phyloP scores from a whole-genome alignment of 2,888 invertebrate species.

The Tillus elongatus region DNA sequence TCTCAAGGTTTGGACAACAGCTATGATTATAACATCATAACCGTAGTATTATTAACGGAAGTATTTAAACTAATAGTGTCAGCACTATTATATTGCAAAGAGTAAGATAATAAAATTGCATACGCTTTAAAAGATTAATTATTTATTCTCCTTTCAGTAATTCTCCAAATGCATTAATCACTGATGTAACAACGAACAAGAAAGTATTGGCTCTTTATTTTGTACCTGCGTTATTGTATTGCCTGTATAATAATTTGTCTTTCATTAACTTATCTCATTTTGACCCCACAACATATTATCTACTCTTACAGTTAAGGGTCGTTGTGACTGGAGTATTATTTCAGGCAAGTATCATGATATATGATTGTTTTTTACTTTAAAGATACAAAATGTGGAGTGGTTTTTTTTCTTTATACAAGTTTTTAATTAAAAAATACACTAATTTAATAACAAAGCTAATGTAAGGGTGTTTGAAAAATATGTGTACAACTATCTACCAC shows the following conservation, averaged over 20 bases:
- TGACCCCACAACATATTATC: constrained; percentile 90
- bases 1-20: constrained; percentile 72
- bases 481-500: too few relatives aligned
- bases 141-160: constrained; percentile 49
- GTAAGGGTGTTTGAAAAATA: background rate
- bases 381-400: too few relatives aligned
- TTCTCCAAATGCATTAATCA: constrained; percentile 46
- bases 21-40: constrained; percentile 80
- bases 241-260: constrained; percentile 88
- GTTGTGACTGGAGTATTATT: constrained; percentile 87
- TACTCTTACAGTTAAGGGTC: constrained; percentile 82
- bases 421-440: background rate
- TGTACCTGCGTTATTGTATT: constrained; percentile 84
- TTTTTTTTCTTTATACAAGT: background rate
- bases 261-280: constrained; percentile 84
- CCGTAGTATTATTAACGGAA: constrained; percentile 84
- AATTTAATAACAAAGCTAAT: background rate
- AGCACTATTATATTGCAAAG: constrained; percentile 57
- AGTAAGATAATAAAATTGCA: constrained; percentile 43
- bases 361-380: background rate
- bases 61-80: constrained; percentile 73
- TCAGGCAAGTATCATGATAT: constrained; percentile 55
- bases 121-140: constrained; percentile 3
- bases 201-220: constrained; percentile 72
- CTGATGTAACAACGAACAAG: constrained; percentile 50